Evolutionary conservation across 2,888 invertebrate genomes (phyloP).

Genomic region (Sabellastarte sp.): DNA sequence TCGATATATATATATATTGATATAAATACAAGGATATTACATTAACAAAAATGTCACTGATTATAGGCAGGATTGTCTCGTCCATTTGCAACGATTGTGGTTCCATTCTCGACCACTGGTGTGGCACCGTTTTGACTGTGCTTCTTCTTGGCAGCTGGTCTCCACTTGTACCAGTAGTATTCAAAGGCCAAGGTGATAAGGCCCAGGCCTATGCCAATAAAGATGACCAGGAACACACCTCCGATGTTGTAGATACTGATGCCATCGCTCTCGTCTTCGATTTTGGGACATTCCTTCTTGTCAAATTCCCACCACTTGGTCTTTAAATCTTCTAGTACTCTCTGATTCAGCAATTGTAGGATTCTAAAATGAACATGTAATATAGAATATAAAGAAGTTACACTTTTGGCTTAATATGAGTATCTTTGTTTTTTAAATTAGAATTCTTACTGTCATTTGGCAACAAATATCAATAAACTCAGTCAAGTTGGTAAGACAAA

Average conservation of each 20-base stretch:
- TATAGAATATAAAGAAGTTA: slow-evolving; percentile 1
- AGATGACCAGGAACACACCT: slow-evolving; percentile 95
- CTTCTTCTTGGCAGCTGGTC: slow-evolving; percentile 7
- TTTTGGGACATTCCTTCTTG: slow-evolving; percentile 71
- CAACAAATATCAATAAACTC: no score
- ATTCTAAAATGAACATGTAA: slow-evolving; percentile 67
- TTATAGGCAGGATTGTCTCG: background rate
- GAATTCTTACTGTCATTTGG: no score
- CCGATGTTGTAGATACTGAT: slow-evolving; percentile 96
- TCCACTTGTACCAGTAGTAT: slow-evolving; percentile 64
- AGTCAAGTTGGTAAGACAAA: no score
- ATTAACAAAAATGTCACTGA: no score
- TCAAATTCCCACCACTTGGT: slow-evolving; percentile 92
- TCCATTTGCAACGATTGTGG: no score
- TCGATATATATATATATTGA: no score
- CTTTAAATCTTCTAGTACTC: slow-evolving; percentile 88
- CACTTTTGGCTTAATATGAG: no score
- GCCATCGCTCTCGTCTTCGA: slow-evolving; percentile 91
- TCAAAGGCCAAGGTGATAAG: slow-evolving; percentile 88
- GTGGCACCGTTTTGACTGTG: background rate
- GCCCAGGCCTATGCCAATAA: slow-evolving; percentile 89
- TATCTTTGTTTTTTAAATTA: no score
- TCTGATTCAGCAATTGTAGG: slow-evolving; percentile 85
- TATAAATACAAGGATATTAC: no score
- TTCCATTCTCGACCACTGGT: background rate